Evolutionary conservation across 2,113 vertebrate species (phyloP), one percentile per base, ranked within the genome.

Genomic region (Athene cunicularia): DNA sequence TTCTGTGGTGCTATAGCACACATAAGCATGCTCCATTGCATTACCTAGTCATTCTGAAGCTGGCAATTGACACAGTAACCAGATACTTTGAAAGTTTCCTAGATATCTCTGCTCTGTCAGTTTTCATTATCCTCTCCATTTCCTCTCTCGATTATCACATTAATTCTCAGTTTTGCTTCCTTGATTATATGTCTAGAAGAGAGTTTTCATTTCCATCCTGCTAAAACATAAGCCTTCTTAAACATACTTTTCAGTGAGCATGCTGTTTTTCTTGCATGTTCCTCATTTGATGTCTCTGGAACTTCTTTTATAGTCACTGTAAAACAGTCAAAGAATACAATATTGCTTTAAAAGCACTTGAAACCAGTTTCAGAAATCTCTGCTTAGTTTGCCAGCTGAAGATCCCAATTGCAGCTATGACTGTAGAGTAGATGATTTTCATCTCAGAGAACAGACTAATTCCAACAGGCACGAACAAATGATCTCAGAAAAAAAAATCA

Each of bases 21-120:
- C 0, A 0, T 37, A 55, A 79, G 14, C 12, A 28, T 59, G 41
- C 23, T 53, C 30, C 1, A 1, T 15, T 76, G 50, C 43, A 20
- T 79, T 71, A 37, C 27, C 50, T 32, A 22, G 30, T 27, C 74
- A 87, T 84, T 82, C 49, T 1, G 2, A 88, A 91, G 49, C 27
- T 79, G 70, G 35, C 9, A 70, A 80, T 8, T 26, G 14, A 60
- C 6, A 4, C 0, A 0, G 39, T 35, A 64, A 81, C 14, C 24
- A 89, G 50, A 62, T 35, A 58, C 17, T 52, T 59, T 7, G 3
- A 56, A 68, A n/a, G 7, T 27, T 83, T 83, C 50, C 76, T 71
- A 28, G 23, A 67, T 64, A 58, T 50, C n/a, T 80, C 53, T 56
- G n/a, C 6, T 72, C 13, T 53, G 39, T 73, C 17, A 5, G 1